A percentile compares a stretch with the other conserved stretches of the same genome.
phyloP scores from a whole-genome alignment of 2,797 vertebrate species.

The Heliangelus exortis region DNA sequence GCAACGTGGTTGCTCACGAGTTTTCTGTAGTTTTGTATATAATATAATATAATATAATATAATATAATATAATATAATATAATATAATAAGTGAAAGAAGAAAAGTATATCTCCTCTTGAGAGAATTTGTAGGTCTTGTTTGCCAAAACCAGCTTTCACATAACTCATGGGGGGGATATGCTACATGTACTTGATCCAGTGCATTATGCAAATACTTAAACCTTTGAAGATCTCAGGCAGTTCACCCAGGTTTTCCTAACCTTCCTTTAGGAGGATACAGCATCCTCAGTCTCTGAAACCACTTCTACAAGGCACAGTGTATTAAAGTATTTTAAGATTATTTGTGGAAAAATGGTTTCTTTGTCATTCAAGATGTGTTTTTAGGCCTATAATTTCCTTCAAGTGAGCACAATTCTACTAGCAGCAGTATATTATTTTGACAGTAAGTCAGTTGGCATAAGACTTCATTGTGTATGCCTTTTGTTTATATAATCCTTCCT shows the following conservation, averaged over 20 bases:
- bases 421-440: conserved; percentile 69
- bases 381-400: conserved; percentile 70
- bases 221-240: conserved; percentile 1
- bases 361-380: conserved; percentile 65
- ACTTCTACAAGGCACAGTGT: neutral
- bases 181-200: neutral
- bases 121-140: neutral
- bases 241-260: neutral
- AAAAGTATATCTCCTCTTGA: neutral
- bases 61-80: no score
- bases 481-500: conserved; percentile 85
- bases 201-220: conserved; percentile 30
- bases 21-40: neutral
- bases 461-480: conserved; percentile 66
- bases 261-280: conserved; percentile 15
- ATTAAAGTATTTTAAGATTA: conserved; percentile 55
- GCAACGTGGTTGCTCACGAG: neutral
- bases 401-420: conserved; percentile 36
- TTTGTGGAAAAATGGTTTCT: conserved; percentile 53
- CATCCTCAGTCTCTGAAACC: neutral
- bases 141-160: neutral
- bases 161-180: neutral
- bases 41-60: no score
- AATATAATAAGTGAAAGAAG: neutral
- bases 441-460: conserved; percentile 67